phyloP scores from a whole-genome alignment of 2,888 invertebrate species.

The Pheosia tremula region DNA sequence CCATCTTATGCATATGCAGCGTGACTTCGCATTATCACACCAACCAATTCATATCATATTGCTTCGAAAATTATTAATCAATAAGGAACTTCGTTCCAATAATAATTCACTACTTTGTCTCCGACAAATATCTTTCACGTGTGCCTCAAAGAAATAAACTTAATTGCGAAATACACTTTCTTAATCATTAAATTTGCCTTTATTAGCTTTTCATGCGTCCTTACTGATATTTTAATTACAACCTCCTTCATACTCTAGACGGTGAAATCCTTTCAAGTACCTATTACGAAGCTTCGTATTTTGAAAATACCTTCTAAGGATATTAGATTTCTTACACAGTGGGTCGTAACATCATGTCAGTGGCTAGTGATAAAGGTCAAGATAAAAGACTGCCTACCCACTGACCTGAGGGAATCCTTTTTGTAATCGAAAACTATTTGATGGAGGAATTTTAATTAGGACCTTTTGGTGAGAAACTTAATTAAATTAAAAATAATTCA shows the following conservation, averaged over 20 bases:
- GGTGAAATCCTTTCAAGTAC: constrained; percentile 1
- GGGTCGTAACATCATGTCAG: background rate
- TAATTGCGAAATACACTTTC: constrained; percentile 17
- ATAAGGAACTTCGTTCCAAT: too few species aligned
- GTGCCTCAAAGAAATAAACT: constrained; percentile 10
- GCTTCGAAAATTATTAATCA: too few species aligned
- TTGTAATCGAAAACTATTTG: constrained; percentile 7
- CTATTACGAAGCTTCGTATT: background rate
- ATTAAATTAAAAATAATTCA: too few species aligned
- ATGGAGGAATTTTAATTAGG: constrained; percentile 11
- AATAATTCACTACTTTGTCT: too few species aligned
- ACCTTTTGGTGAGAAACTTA: background rate
- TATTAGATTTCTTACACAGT: constrained; percentile 5
- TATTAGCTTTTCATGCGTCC: background rate
- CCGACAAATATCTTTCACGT: too few species aligned
- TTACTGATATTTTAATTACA: constrained; percentile 4
- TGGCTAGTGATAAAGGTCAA: constrained; percentile 3
- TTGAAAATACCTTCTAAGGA: background rate
- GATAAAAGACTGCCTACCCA: constrained; percentile 7
- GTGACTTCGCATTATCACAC: too few species aligned
- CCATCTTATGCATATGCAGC: too few species aligned
- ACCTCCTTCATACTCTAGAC: background rate
- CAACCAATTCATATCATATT: too few species aligned
- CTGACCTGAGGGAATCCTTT: constrained; percentile 18
- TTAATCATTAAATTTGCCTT: background rate